These are phyloP conservation scores for Apogon talboti DNA, from an alignment of 2,797 vertebrate species.

Conservation along the genomic window DNA sequence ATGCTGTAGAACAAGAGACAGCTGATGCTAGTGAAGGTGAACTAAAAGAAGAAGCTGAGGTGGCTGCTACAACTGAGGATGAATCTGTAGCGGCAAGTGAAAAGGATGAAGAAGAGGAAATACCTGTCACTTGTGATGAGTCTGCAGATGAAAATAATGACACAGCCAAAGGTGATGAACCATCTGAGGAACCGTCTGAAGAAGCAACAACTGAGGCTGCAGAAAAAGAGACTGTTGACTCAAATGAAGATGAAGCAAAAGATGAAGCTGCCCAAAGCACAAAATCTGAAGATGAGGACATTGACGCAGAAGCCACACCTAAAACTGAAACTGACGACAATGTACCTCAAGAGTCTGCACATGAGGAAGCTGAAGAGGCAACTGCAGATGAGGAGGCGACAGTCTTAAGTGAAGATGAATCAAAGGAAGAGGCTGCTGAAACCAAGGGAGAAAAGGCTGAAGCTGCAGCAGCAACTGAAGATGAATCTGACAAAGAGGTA, in stretches of 20 bases:
- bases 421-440: constrained; percentile 19
- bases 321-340: constrained; percentile 17
- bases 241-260: not conserved
- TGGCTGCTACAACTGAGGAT: not conserved
- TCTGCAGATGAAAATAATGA: constrained; percentile 11
- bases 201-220: constrained; percentile 4
- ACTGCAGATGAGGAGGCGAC: constrained; percentile 16
- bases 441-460: not conserved
- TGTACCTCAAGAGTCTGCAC: constrained; percentile 23
- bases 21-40: constrained; percentile 28
- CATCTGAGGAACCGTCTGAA: constrained; percentile 1
- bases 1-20: constrained; percentile 3
- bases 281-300: not conserved
- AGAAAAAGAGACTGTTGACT: constrained; percentile 1
- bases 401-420: too few relatives aligned
- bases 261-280: not conserved
- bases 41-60: not conserved
- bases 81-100: not conserved
- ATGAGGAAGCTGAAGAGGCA: constrained; percentile 1
- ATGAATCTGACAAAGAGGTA: not conserved
- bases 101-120: too few relatives aligned
- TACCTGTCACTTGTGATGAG: too few relatives aligned
- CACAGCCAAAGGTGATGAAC: constrained; percentile 5
- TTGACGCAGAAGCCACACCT: not conserved
- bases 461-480: constrained; percentile 5